Conservation (phyloP, 2,797 vertebrate species). For the Lithobates pipiens region DNA sequence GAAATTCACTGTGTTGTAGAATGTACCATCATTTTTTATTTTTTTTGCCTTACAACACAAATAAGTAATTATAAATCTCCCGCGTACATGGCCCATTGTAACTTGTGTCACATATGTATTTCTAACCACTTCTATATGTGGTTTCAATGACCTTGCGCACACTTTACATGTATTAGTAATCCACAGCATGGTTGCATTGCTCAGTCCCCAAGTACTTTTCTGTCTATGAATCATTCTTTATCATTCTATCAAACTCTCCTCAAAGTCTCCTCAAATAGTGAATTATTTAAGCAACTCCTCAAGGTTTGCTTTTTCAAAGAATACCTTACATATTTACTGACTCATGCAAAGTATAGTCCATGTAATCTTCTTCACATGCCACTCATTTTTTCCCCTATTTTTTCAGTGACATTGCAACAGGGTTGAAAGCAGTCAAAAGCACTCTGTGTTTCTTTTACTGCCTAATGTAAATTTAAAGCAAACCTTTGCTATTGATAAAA, state of each 20-base stretch:
- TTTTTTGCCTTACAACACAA: conserved; percentile 28
- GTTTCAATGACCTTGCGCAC: no score
- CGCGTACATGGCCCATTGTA: background rate
- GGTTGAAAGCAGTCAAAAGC: no score
- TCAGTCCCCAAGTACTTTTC: background rate
- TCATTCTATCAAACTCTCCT: background rate
- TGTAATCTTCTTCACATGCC: no score
- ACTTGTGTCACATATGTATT: background rate
- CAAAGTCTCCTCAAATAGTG: background rate
- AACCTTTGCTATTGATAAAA: no score
- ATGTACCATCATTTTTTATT: background rate
- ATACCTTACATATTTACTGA: no score
- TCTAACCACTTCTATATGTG: background rate
- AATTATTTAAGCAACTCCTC: background rate
- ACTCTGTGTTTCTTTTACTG: no score
- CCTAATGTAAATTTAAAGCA: no score
- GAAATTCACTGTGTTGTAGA: conserved; percentile 16
- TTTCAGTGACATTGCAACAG: no score
- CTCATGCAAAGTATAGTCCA: no score
- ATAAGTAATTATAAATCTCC: background rate
- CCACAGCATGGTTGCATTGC: background rate
- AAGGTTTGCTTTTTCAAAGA: no score
- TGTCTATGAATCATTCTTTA: background rate
- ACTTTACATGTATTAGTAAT: background rate
- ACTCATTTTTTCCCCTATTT: no score